Conservation (phyloP, 1,140 invertebrate species). For the Caerostris darwini region DNA sequence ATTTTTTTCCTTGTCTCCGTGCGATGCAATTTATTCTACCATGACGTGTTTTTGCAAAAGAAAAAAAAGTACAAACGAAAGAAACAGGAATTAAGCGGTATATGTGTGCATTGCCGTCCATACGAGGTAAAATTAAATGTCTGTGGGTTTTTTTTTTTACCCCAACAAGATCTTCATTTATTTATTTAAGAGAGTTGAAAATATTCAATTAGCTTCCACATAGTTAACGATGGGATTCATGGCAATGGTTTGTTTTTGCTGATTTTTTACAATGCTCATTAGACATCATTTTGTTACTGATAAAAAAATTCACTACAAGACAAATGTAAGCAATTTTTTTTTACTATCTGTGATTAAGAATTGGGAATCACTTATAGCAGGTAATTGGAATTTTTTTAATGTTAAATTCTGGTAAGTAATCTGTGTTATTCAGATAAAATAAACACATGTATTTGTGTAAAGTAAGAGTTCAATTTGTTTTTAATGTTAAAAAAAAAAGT, state of each 20-base stretch:
- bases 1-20: neutral
- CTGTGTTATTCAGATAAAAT: no score
- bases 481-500: no score
- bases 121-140: slow-evolving; percentile 40
- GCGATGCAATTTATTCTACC: slow-evolving; percentile 33
- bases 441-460: no score
- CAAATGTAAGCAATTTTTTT: no score
- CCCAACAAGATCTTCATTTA: neutral
- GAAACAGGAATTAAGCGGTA: slow-evolving; percentile 18
- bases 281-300: no score
- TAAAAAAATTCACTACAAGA: no score
- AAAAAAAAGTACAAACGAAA: slow-evolving; percentile 8
- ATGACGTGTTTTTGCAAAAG: slow-evolving; percentile 16
- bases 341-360: no score
- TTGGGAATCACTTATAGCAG: no score
- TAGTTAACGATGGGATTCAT: slow-evolving; percentile 14
- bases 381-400: no score
- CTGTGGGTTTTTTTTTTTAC: neutral
- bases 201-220: slow-evolving; percentile 37
- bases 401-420: no score
- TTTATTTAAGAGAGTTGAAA: slow-evolving; percentile 5
- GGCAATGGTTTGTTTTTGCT: neutral
- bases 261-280: neutral
- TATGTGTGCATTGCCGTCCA: neutral
- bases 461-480: no score